Percentiles rank a stretch among this genome's conserved stretches.
phyloP scores from a whole-genome alignment of 1,140 invertebrate species.

The Paraescarpia echinospica region DNA sequence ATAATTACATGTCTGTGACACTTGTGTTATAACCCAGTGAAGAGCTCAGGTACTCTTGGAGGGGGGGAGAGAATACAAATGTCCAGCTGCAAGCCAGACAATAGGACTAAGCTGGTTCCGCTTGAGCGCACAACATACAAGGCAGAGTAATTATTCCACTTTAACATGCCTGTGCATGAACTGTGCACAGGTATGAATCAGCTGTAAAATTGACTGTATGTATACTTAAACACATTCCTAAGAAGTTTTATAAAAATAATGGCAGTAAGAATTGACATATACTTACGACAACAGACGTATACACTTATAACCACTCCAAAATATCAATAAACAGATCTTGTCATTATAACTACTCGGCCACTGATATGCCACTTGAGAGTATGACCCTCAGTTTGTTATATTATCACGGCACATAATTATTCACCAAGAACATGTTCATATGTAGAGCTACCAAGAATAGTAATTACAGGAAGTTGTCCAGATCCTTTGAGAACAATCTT shows the following conservation, averaged over 20 bases:
- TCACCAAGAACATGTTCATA: background rate
- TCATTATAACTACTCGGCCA: background rate
- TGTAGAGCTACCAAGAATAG: background rate
- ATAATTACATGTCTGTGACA: background rate
- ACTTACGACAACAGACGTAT: background rate
- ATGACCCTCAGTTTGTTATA: background rate
- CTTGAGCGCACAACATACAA: background rate
- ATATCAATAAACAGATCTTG: background rate
- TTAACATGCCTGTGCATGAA: background rate
- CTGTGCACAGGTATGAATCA: background rate
- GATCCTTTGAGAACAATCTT: no score
- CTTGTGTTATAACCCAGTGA: background rate
- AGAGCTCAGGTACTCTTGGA: background rate
- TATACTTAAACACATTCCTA: background rate
- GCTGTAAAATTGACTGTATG: background rate
- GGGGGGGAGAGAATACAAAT: background rate
- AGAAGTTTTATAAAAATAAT: background rate
- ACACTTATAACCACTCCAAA: background rate
- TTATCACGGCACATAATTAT: background rate
- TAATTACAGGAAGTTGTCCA: background rate
- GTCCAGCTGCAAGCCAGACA: background rate
- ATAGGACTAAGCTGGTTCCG: background rate
- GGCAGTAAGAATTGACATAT: background rate
- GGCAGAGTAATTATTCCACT: background rate
- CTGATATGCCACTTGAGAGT: background rate